Conservation (phyloP, 92 coral and sea anemone species). For the Umimayanthus chanpuru region DNA sequence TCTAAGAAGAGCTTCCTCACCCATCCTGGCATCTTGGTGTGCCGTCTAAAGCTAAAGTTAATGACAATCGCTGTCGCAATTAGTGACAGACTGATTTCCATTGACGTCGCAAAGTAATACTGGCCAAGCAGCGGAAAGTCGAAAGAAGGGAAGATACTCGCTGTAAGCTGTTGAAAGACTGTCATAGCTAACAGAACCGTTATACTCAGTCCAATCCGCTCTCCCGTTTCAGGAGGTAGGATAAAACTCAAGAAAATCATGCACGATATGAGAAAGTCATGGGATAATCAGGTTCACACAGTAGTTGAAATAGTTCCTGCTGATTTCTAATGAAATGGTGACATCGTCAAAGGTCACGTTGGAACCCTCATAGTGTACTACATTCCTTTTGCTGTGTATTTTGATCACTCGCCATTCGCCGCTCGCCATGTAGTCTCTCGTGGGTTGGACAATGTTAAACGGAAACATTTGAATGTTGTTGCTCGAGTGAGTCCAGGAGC, state of each 20-base stretch:
- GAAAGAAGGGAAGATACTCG: constrained; percentile 77
- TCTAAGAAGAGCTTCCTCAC: constrained; percentile 55
- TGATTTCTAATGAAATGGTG: constrained; percentile 60
- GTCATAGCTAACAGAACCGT: constrained; percentile 86
- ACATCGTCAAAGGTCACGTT: constrained; percentile 51
- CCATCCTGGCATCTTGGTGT: constrained; percentile 73
- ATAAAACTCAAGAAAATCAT: constrained; percentile 85
- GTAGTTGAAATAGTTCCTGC: constrained; percentile 57
- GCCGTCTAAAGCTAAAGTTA: constrained; percentile 71
- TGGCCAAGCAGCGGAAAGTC: constrained; percentile 83
- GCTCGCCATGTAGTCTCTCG: constrained; percentile 59
- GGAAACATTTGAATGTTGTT: constrained; percentile 29
- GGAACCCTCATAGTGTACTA: constrained; percentile 3
- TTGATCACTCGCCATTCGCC: constrained; percentile 75
- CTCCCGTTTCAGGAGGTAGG: constrained; percentile 83
- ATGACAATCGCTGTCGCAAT: constrained; percentile 72
- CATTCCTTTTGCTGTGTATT: constrained; percentile 31
- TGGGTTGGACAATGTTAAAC: constrained; percentile 19
- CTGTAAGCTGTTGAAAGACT: constrained; percentile 83
- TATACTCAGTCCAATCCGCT: constrained; percentile 77
- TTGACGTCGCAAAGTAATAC: constrained; percentile 79
- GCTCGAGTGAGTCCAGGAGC: constrained; percentile 65
- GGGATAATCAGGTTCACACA: constrained; percentile 76
- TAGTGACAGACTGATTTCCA: constrained; percentile 73
- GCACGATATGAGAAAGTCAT: constrained; percentile 69